Evolutionary conservation across 23 tunicate species (phyloP), one percentile per base, ranked within the genome.

Genomic region (Phallusia fumigata): DNA sequence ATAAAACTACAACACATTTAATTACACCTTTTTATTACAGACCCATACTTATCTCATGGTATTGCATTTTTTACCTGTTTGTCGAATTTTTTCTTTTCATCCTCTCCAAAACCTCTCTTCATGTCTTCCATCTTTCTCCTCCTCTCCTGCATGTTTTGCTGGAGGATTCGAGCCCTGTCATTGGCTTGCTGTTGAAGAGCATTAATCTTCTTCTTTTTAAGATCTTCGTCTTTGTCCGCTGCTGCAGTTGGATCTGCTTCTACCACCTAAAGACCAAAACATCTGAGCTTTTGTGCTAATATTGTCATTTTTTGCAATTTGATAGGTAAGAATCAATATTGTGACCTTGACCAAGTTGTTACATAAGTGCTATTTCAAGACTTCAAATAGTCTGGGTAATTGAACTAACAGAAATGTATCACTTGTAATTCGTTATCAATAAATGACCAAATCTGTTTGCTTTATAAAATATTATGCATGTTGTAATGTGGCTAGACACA

Each of bases 101-200:
- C 36, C 5, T 47, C 11, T 22, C 31, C 74, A 30, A 79, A 28
- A 0, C 19, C 34, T 19, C 52, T 73, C 24, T 74, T 33, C 45
- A 35, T 64, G n/a, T 83, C 80, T 31, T 74, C 26, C 33, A 36
- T 34, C 19, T 35, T 77, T 40, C 21, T 40, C 73, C 91, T 85
- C 64, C 86, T 75, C 30, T 53, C 47, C 85, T 85, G 86, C 75
- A 85, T 76, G 76, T 85, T 81, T 30, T 81, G 76, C 53, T 82
- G 52, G 30, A 90, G 73, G 31, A 85, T 21, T 78, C 77, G 82
- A 0, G 95, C 95, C 58, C 95, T 79, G 73, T 90, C 95, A 24
- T 81, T 78, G 2, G 95, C 89, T 69, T 90, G 95, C 53, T 85
- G 75, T 79, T 90, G 89, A 1, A 90, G 87, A 65, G 95, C 95